Evolutionary conservation across 2,888 invertebrate genomes (phyloP).

Genomic region (Leucophora obtusa): DNA sequence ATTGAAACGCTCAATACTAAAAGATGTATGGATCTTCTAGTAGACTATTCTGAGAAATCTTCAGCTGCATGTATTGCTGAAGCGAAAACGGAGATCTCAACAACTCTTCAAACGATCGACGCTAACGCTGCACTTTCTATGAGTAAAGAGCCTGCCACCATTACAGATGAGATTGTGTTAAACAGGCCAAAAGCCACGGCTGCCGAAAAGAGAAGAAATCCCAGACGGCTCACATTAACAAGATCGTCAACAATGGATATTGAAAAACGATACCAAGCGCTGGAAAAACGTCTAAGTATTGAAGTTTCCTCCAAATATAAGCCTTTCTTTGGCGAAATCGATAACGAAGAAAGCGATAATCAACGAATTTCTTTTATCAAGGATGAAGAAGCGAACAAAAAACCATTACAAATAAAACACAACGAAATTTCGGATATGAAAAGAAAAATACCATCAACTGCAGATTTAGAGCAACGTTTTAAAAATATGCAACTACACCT

Average conservation of each 20-base stretch:
- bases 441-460: constrained; percentile 71
- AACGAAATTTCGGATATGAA: constrained; percentile 17
- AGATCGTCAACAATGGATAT: constrained; percentile 73
- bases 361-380: background rate
- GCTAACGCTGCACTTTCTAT: constrained; percentile 12
- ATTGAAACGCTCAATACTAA: constrained; percentile 13
- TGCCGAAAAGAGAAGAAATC: constrained; percentile 70
- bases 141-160: constrained; percentile 30
- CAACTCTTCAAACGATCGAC: constrained; percentile 31
- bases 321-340: constrained; percentile 9
- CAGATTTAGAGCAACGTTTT: constrained; percentile 65
- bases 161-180: constrained; percentile 8
- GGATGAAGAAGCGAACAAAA: background rate
- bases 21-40: constrained; percentile 67
- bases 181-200: constrained; percentile 20
- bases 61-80: constrained; percentile 69
- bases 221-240: constrained; percentile 71
- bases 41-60: constrained; percentile 69
- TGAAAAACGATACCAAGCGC: constrained; percentile 70
- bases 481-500: constrained; percentile 63
- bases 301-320: constrained; percentile 55
- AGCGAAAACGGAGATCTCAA: constrained; percentile 68
- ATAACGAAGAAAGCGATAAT: background rate
- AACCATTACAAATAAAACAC: background rate
- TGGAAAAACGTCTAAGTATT: constrained; percentile 70